Conservation (phyloP, 2,888 invertebrate genomes). For the Dyspetes luteomarginatus region DNA sequence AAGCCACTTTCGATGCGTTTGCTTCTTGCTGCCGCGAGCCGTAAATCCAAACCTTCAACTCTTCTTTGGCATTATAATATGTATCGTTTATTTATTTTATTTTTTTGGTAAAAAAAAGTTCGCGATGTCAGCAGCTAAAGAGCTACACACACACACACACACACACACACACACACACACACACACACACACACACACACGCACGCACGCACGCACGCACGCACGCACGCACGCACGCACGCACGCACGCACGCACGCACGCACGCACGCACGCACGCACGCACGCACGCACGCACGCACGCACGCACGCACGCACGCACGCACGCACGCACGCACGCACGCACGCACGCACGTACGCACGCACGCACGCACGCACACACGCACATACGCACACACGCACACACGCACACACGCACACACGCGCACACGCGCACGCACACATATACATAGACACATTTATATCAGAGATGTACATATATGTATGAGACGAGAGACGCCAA, state of each 20-base stretch:
- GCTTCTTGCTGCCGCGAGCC: constrained; percentile 10
- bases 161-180: not conserved
- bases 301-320: too few species aligned
- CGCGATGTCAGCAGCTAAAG: not conserved
- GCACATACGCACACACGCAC: too few species aligned
- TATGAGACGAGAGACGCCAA: constrained; percentile 20
- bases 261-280: too few species aligned
- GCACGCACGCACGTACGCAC: too few species aligned
- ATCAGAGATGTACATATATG: not conserved
- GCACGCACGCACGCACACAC: too few species aligned
- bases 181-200: not conserved
- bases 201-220: too few species aligned
- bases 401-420: too few species aligned
- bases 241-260: too few species aligned
- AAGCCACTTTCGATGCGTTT: constrained; percentile 25
- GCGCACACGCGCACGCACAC: not conserved
- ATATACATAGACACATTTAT: not conserved
- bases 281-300: too few species aligned
- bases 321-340: too few species aligned
- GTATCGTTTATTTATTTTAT: constrained; percentile 27
- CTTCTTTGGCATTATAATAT: constrained; percentile 17
- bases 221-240: too few species aligned
- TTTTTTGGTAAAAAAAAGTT: not conserved
- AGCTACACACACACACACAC: not conserved
- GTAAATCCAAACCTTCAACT: constrained; percentile 40